Conservation (phyloP, 35 echinoderm and acorn worm species). For the Ophiothrix spiculata region DNA sequence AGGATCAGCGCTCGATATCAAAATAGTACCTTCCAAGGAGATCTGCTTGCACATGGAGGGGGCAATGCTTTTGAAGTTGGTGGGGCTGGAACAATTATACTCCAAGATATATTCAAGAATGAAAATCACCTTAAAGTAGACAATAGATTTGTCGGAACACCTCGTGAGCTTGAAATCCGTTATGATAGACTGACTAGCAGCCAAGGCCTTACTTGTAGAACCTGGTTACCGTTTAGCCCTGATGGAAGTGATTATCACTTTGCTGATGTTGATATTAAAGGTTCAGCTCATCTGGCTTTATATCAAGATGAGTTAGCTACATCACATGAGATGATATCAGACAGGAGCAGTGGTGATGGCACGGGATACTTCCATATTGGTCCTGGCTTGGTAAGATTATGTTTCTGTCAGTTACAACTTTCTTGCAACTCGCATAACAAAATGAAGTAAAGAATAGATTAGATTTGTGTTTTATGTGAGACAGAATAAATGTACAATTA, state of each 20-base stretch:
- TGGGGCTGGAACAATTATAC: conserved; percentile 71
- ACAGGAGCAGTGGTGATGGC: conserved; percentile 54
- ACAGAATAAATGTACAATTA: no score
- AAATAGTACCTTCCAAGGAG: conserved; percentile 51
- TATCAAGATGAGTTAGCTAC: conserved; percentile 19
- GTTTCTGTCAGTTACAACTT: no score
- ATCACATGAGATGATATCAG: conserved; percentile 23
- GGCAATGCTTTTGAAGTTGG: conserved; percentile 58
- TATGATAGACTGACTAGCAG: conserved; percentile 25
- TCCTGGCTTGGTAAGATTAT: no score
- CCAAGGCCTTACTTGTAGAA: conserved; percentile 48
- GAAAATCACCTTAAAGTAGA: conserved; percentile 38
- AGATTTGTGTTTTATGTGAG: no score
- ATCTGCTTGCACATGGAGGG: conserved; percentile 31
- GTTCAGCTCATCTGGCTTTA: conserved; percentile 61
- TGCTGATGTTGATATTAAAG: conserved; percentile 40
- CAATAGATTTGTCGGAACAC: conserved; percentile 35
- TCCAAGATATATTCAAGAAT: conserved; percentile 13
- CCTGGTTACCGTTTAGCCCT: conserved; percentile 51
- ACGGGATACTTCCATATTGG: conserved; percentile 70
- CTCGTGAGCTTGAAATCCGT: conserved; percentile 2
- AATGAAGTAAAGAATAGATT: no score
- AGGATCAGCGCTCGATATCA: conserved; percentile 48
- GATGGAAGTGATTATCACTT: conserved; percentile 43
- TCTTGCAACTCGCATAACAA: no score